Percentiles rank a stretch among this genome's conserved stretches.
Conservation (phyloP, 2,888 invertebrate genomes). For the Andricus quercusramuli region DNA sequence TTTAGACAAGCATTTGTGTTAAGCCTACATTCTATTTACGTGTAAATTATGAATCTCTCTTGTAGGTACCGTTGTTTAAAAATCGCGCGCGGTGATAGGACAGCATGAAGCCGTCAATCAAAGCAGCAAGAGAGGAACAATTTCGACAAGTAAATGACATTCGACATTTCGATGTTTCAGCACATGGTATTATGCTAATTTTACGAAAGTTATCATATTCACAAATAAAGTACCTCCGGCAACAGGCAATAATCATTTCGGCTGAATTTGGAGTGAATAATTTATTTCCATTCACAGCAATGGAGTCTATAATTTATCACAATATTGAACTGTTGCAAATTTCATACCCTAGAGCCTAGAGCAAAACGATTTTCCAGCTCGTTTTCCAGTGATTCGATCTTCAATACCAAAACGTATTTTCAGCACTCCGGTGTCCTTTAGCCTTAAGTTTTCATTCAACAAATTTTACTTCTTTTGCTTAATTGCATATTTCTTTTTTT, state of each 20-base stretch:
- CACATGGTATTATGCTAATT: slow-evolving; percentile 19
- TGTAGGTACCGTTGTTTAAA: neutral
- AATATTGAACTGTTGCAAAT: neutral
- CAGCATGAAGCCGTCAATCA: slow-evolving; percentile 1
- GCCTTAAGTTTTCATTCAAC: neutral
- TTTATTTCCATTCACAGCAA: neutral
- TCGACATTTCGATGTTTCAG: slow-evolving; percentile 4
- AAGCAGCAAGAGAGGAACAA: neutral
- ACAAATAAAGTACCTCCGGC: slow-evolving; percentile 16
- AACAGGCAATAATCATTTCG: neutral
- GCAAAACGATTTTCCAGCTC: neutral
- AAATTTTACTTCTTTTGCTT: neutral
- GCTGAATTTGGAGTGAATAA: neutral
- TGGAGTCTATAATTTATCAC: neutral
- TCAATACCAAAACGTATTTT: neutral
- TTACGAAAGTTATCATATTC: slow-evolving; percentile 12
- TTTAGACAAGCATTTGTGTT: neutral
- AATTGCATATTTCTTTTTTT: neutral
- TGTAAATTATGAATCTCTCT: neutral
- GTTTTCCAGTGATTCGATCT: neutral
- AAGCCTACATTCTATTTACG: neutral
- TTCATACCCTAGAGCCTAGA: neutral
- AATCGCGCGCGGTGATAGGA: neutral
- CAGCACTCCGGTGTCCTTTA: neutral
- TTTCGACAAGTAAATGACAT: slow-evolving; percentile 11